A percentile compares a stretch with the other conserved stretches of the same genome.
Evolutionary conservation across 2,113 vertebrate species (phyloP).

Genomic region (Leptobrachium leishanense): DNA sequence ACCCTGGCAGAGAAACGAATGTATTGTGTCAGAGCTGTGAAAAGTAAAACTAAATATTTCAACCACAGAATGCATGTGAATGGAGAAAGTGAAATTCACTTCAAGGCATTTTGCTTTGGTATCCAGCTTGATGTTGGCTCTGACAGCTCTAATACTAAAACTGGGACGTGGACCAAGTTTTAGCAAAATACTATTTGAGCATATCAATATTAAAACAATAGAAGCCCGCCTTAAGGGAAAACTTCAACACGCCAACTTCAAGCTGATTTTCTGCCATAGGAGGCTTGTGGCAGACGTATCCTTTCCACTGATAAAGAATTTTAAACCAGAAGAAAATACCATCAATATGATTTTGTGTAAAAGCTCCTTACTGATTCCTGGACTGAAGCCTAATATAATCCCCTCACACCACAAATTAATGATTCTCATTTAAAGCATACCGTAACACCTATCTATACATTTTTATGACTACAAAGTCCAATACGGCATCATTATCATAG

Average conservation of each 20-base stretch:
- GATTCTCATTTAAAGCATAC: too few relatives aligned
- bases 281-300: too few relatives aligned
- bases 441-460: too few relatives aligned
- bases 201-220: conserved; percentile 2
- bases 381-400: background rate
- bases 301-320: too few relatives aligned
- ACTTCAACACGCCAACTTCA: conserved; percentile 47
- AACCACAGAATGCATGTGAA: background rate
- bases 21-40: background rate
- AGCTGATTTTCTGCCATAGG: background rate
- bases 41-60: background rate
- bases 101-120: background rate
- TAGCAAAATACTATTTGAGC: background rate
- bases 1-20: background rate
- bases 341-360: background rate
- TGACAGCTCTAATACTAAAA: background rate
- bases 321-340: too few relatives aligned
- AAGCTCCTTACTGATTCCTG: background rate
- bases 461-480: too few relatives aligned
- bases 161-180: background rate
- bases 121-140: background rate
- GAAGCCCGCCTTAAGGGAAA: background rate
- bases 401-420: too few relatives aligned
- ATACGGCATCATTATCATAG: too few relatives aligned
- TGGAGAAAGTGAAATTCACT: background rate